Conservation (phyloP, 2,113 vertebrate genomes). For the Tupaia tana region DNA sequence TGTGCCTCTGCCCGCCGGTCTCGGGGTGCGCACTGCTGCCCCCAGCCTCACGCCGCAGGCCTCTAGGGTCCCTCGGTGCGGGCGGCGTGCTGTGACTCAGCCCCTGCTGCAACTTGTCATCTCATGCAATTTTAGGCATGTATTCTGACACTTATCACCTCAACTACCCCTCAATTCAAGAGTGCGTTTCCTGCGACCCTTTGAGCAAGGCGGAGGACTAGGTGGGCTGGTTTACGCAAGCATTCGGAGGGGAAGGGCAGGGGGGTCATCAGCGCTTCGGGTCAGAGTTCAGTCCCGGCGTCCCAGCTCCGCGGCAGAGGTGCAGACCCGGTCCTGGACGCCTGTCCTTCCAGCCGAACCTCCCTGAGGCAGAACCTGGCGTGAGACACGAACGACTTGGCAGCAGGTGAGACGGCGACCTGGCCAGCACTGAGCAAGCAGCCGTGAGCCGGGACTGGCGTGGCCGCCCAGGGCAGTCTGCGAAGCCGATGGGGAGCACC, state of each 20-base stretch:
- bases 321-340: background rate
- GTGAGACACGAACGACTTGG: too few relatives aligned
- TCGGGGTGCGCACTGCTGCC: background rate
- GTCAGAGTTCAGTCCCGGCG: background rate
- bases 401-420: too few relatives aligned
- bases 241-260: background rate
- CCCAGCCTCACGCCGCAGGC: conserved; percentile 19
- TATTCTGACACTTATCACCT: background rate
- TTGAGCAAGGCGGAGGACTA: background rate
- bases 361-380: too few relatives aligned
- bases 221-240: background rate
- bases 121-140: background rate
- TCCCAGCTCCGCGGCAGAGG: accelerated
- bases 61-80: accelerated
- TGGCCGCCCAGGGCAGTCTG: too few relatives aligned
- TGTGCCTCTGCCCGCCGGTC: too few relatives aligned
- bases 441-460: too few relatives aligned
- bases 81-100: accelerated
- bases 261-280: background rate
- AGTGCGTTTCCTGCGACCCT: conserved; percentile 30
- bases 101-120: background rate
- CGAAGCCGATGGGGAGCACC: too few relatives aligned
- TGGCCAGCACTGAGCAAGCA: too few relatives aligned
- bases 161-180: background rate
- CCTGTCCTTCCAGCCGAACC: too few relatives aligned